phyloP scores from a whole-genome alignment of 2,888 invertebrate species.

The Drosophila setosimentum region DNA sequence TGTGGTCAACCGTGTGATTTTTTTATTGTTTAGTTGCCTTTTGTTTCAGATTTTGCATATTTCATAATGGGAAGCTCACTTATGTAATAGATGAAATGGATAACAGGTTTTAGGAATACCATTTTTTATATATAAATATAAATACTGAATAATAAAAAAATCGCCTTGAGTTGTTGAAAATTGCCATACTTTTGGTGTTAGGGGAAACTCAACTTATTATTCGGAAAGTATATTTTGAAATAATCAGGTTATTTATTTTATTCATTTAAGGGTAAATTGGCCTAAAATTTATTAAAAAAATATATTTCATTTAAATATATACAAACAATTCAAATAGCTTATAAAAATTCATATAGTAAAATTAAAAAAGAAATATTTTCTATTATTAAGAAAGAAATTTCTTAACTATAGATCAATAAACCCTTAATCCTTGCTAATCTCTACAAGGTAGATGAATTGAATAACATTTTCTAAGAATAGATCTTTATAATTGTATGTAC shows the following conservation, averaged over 20 bases:
- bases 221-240: neutral
- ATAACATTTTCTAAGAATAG: neutral
- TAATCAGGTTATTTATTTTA: neutral
- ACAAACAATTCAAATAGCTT: no score
- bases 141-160: neutral
- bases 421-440: no score
- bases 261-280: no score
- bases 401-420: no score
- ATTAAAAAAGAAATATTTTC: no score
- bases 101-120: neutral
- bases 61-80: neutral
- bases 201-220: neutral
- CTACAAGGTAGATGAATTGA: no score
- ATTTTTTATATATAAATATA: neutral
- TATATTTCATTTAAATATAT: no score
- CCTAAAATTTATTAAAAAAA: no score
- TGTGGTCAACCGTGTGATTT: conserved; percentile 4
- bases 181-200: neutral
- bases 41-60: neutral
- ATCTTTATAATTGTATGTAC: neutral
- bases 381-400: no score
- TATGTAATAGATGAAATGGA: neutral
- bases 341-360: no score
- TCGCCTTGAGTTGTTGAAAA: neutral
- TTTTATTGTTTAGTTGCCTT: conserved; percentile 11